phyloP scores from a whole-genome alignment of 2,113 vertebrate species.

The Amblyornis subalaris region DNA sequence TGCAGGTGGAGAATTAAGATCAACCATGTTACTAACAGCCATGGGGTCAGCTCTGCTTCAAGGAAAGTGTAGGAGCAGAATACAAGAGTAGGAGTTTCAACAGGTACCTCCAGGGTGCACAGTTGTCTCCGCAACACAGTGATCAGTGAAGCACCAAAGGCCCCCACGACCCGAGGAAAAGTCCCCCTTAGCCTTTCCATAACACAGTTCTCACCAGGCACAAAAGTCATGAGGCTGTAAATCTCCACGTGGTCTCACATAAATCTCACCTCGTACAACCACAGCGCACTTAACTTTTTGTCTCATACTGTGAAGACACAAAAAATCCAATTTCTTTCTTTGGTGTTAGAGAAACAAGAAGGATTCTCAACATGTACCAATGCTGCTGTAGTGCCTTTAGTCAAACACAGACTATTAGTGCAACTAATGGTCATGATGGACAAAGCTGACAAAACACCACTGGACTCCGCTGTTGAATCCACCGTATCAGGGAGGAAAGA shows the following conservation, averaged over 20 bases:
- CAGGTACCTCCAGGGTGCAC: not conserved
- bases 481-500: not conserved
- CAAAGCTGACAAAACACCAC: not conserved
- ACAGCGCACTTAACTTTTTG: not conserved
- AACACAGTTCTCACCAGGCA: not conserved
- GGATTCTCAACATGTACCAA: not conserved
- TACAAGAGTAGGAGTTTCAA: not conserved
- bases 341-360: not conserved
- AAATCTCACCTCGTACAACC: not conserved
- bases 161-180: not conserved
- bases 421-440: not conserved
- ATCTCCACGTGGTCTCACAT: not conserved
- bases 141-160: not conserved
- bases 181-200: not conserved
- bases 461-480: rapidly evolving
- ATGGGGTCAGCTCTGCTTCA: not conserved
- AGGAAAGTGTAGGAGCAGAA: not conserved
- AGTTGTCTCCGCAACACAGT: not conserved
- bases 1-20: not conserved
- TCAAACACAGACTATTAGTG: not conserved
- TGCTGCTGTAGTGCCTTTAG: not conserved
- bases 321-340: not conserved
- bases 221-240: not conserved
- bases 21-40: not conserved
- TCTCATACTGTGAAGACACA: not conserved